Percentiles rank a stretch among this genome's conserved stretches.
These are phyloP conservation scores for Bovichtus diacanthus DNA, from an alignment of 2,797 vertebrate species.

Conservation along the genomic window DNA sequence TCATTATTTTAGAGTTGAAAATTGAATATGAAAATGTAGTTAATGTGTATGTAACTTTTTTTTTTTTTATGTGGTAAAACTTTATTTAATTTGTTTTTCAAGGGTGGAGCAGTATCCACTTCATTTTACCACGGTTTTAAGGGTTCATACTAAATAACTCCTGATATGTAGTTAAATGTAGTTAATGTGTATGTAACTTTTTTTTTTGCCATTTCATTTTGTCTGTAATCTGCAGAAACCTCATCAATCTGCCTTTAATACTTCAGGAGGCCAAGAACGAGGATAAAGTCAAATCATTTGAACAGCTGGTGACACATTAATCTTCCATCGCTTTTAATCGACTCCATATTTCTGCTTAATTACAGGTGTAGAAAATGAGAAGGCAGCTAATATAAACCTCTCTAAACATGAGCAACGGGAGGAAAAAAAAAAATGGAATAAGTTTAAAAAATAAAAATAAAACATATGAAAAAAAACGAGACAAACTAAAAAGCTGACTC, in stretches of 20 bases:
- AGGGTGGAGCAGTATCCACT: too few relatives aligned
- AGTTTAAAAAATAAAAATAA: too few relatives aligned
- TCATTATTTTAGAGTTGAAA: background rate
- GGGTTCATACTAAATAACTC: too few relatives aligned
- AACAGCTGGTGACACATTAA: slow-evolving; percentile 29
- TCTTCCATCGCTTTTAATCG: slow-evolving; percentile 62
- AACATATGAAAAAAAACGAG: slow-evolving; percentile 54
- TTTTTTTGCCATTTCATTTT: too few relatives aligned
- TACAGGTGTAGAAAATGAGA: slow-evolving; percentile 66
- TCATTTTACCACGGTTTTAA: too few relatives aligned
- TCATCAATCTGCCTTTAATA: background rate
- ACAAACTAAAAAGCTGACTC: slow-evolving; percentile 55
- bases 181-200: too few relatives aligned
- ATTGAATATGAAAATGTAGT: background rate
- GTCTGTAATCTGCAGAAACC: too few relatives aligned
- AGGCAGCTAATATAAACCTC: slow-evolving; percentile 38
- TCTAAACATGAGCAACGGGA: slow-evolving; percentile 45
- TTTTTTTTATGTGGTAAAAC: background rate
- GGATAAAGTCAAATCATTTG: slow-evolving; percentile 24
- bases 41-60: background rate
- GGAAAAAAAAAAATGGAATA: too few relatives aligned
- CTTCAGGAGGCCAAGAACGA: background rate
- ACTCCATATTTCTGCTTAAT: slow-evolving; percentile 34
- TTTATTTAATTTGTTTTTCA: too few relatives aligned
- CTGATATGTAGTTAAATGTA: too few relatives aligned